Base-by-base conservation (phyloP, 2,888 invertebrate species). In the Tetramorium bicarinatum region DNA sequence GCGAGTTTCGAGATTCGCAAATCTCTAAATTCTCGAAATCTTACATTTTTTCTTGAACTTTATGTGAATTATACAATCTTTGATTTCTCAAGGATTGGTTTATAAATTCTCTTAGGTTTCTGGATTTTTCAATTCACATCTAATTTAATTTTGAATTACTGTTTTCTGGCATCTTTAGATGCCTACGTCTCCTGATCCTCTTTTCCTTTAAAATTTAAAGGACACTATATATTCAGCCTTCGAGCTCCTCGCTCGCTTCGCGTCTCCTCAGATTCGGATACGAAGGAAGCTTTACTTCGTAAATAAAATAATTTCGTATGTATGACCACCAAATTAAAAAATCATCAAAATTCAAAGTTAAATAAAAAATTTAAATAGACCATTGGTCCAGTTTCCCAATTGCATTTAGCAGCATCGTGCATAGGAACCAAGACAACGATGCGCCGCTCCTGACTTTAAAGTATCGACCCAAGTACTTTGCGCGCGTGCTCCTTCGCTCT, bases 401-500 rank as follows among this genome's bases (percentile, higher is more conserved):
- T 71, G 34, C 13, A 38, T 59, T 79, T 44, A 54, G 25, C 38
- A 0, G 13, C 41, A 41, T n/a, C 29, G 15, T 76, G 13, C 0
- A 56, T 64, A 77, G 62, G 80, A 77, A 3, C 62, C 21, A 52
- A 25, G 13, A n/a, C 13, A 34, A 38, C 21, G 25, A n/a, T 64
- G 62, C 41, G 81, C 82, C 82, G 47, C 62, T 76, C 81, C 82
- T 82, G 82, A 82, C 62, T 77, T 49, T 71, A 82, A 82, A 62
- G 52, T 82, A 82, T 82, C 82, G 82, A 82, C 82, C 82, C 81
- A 80, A 54, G 64, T 62, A 41, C 34, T 64, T 54, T 74, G 54
- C 62, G 79, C 82, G 82, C 81, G 81, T 76, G 81, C 81, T 74
- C 75, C 54, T 77, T 82, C n/a, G 41, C 41, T 54, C 81, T 77